These are phyloP conservation scores for Chloromyia formosa DNA, from an alignment of 2,888 invertebrate species.

Conservation along the genomic window DNA sequence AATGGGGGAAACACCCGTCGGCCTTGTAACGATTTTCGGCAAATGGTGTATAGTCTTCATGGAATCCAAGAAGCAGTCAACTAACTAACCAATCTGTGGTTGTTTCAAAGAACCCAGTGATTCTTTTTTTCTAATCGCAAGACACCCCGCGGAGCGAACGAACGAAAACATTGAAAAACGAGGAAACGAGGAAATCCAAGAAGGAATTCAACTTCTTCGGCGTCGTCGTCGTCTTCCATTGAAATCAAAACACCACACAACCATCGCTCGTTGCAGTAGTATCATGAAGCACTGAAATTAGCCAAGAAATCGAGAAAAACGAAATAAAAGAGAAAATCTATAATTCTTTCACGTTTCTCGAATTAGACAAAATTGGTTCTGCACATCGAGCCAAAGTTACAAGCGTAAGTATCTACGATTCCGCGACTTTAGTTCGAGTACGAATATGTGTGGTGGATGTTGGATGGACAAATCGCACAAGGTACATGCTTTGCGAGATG, in stretches of 20 bases:
- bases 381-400: constrained; percentile 18
- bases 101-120: not conserved
- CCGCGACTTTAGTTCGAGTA: not conserved
- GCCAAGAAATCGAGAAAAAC: constrained; percentile 33
- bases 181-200: not conserved
- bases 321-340: constrained; percentile 25
- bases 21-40: constrained; percentile 43
- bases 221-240: not conserved
- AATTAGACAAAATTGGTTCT: constrained; percentile 43
- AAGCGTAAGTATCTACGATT: not conserved
- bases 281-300: constrained; percentile 22
- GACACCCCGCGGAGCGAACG: not conserved
- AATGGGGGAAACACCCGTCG: constrained; percentile 40
- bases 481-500: not conserved
- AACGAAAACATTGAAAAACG: not conserved
- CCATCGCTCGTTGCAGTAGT: too few species aligned
- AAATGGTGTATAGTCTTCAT: constrained; percentile 13
- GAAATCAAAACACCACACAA: constrained; percentile 15
- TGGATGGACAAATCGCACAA: not conserved
- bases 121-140: not conserved
- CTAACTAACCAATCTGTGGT: not conserved
- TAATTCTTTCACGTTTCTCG: constrained; percentile 42
- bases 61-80: not conserved
- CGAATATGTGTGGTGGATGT: constrained; percentile 6
- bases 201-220: not conserved